Base-by-base conservation (phyloP, 2,113 vertebrate genomes). In the Rhinolophus sinicus region DNA sequence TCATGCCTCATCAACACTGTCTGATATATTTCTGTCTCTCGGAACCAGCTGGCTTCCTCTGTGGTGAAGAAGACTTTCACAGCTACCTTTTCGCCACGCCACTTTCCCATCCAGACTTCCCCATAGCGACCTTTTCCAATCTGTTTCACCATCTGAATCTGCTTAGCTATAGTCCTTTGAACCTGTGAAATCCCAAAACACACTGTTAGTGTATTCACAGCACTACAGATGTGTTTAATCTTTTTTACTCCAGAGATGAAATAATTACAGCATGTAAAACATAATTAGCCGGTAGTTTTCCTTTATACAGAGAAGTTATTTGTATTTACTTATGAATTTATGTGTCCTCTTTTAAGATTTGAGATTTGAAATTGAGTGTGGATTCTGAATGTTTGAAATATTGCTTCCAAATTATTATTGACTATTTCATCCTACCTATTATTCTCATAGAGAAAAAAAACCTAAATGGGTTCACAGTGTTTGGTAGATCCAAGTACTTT, bases 131-230 rank as follows among this genome's bases (percentile, higher is more conserved):
- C 99, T 98, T 99, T 99, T 16, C 99, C 99, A 75, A 99, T 99
- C 98, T 99, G 99, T 97, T 99, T 99, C 96, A 99, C 99, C 99
- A 99, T 99, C 95, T 99, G 99, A 98, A 99, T 99, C 98, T 99
- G 99, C 97, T 99, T 99, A 70, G 99, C 99, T 19, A 99, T 99
- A 2, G 99, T 99, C 97, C 99, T 99, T 98, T 99, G 99, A 82
- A 99, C 99, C 99, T 99, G 97, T 47, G 12, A 97, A 98, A 97
- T 10, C 88, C 87, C 94, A 24, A 97, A 91, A 90, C 0, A n/a
- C 18, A 14, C 5, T 6, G 44, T 98, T 87, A 96, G 21, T 77
- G 22, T n/a, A 78, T 11, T 86, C 75, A 26, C n/a, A 72, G 73
- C 2, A 22, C 10, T 64, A 76, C 50, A 90, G 73, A 87, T 52